Conservation (phyloP, 2,113 vertebrate species). For the Neotoma lepida region DNA sequence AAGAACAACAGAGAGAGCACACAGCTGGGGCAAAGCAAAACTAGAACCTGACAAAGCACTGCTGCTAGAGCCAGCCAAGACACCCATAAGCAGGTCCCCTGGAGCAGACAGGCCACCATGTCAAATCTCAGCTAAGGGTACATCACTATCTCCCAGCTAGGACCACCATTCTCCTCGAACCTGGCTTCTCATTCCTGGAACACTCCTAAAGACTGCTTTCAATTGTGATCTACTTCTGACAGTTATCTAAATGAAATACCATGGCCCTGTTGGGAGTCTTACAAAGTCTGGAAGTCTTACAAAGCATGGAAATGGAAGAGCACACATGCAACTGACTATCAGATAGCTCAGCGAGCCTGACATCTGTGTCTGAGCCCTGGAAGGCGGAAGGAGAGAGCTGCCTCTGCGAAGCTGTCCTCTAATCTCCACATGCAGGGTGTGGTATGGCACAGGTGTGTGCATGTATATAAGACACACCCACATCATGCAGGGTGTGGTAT, state of each 20-base stretch:
- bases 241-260: constrained; percentile 43
- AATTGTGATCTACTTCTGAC: constrained; percentile 7
- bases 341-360: no score
- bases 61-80: not conserved
- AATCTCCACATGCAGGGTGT: no score
- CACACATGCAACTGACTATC: no score
- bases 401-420: no score
- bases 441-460: not conserved
- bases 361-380: no score
- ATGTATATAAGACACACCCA: not conserved
- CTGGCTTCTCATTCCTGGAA: not conserved
- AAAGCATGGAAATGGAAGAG: not conserved
- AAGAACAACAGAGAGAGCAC: not conserved
- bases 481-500: no score
- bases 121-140: not conserved
- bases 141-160: not conserved
- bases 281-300: no score
- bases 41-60: not conserved
- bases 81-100: not conserved
- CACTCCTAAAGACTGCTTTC: not conserved
- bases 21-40: not conserved
- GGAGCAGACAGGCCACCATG: not conserved
- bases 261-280: not conserved
- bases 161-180: not conserved
- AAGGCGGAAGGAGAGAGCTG: no score